Evolutionary conservation across 2,888 invertebrate genomes (phyloP).

Genomic region (Eremobia ochroleuca): DNA sequence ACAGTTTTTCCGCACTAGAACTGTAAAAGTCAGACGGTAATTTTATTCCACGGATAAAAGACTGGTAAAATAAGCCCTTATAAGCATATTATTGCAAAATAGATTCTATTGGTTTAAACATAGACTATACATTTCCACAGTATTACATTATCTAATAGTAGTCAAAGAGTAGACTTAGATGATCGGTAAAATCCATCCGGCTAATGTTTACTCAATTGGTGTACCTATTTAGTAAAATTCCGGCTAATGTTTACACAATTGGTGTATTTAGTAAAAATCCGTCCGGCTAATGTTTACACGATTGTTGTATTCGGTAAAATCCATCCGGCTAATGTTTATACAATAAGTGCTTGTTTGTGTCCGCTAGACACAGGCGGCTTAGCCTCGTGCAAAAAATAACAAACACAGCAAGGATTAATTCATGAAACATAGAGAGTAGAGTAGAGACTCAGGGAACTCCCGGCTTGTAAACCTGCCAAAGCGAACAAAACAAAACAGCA

Average conservation of each 20-base stretch:
- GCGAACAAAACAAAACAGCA: slow-evolving; percentile 6
- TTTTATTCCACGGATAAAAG: not conserved
- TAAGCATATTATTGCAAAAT: not conserved
- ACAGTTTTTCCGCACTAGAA: not conserved
- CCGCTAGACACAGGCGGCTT: not conserved
- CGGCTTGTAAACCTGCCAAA: not conserved
- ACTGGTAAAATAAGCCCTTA: not conserved
- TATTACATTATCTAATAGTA: not conserved
- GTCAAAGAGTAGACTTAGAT: not conserved
- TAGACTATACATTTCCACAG: not conserved
- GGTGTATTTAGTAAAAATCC: too few species aligned
- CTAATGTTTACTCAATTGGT: not conserved
- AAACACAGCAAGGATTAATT: not conserved
- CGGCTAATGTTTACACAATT: not conserved
- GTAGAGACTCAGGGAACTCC: not conserved
- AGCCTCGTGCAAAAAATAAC: not conserved
- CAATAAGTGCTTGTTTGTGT: not conserved
- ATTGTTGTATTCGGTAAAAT: not conserved
- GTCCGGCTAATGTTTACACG: not conserved
- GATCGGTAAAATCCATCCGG: not conserved
- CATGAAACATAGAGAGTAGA: not conserved
- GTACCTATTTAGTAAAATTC: too few species aligned
- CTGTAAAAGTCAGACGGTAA: not conserved
- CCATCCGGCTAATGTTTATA: not conserved
- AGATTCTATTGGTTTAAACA: not conserved